A percentile compares a stretch with the other conserved stretches of the same genome.
These are phyloP conservation scores for Acestrorhynchus altus DNA, from an alignment of 2,797 vertebrate genomes.

Conservation along the genomic window DNA sequence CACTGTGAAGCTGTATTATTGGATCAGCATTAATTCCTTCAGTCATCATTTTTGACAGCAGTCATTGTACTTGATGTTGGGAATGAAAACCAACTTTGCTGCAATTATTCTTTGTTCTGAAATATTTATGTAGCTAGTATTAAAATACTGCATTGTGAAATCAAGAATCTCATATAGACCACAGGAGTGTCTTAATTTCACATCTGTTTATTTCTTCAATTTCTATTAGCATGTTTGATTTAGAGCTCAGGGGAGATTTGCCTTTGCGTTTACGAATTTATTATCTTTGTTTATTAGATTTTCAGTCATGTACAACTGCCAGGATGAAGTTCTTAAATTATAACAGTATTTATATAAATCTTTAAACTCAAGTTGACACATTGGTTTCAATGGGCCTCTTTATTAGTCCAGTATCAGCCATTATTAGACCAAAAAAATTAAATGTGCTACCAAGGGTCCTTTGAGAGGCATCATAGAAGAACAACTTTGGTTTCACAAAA, in stretches of 20 bases:
- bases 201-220: conserved; percentile 12
- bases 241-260: background rate
- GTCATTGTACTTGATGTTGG: background rate
- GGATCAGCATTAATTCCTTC: background rate
- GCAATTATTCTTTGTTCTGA: conserved; percentile 7
- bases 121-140: conserved; percentile 2
- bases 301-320: too few species aligned
- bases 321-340: too few species aligned
- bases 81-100: background rate
- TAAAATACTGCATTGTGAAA: background rate
- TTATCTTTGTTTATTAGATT: background rate
- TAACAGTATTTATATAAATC: too few species aligned
- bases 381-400: too few species aligned
- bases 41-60: background rate
- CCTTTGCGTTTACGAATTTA: background rate
- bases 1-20: conserved; percentile 12
- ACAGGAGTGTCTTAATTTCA: conserved; percentile 1
- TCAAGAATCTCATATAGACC: conserved; percentile 9
- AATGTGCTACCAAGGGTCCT: too few species aligned
- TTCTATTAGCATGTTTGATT: conserved; percentile 1
- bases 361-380: too few species aligned
- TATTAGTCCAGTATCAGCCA: too few species aligned
- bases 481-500: too few species aligned
- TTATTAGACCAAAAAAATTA: too few species aligned
- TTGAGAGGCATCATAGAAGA: too few species aligned